Evolutionary conservation across 1,140 invertebrate species (phyloP).

Genomic region (Orussus abietinus): DNA sequence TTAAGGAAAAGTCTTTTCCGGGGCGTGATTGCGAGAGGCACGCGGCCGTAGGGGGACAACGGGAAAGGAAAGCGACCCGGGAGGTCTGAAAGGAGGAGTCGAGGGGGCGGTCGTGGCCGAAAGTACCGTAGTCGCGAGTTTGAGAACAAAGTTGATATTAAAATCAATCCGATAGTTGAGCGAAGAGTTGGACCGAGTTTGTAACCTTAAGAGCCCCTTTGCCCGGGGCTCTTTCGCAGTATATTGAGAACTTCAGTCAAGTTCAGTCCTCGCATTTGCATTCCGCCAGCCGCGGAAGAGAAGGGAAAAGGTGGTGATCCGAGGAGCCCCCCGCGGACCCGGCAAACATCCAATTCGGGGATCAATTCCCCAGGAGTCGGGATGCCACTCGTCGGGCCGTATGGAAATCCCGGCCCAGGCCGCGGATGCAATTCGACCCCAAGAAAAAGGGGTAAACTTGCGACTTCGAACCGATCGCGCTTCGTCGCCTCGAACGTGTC

Average conservation of each 20-base stretch:
- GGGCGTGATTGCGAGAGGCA: no score
- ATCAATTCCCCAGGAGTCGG: neutral
- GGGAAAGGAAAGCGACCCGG: no score
- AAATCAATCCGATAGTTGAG: slow-evolving; percentile 45
- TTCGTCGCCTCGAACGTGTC: no score
- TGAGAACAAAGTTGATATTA: slow-evolving; percentile 47
- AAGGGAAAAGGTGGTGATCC: slow-evolving; percentile 18
- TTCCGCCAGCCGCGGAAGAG: slow-evolving; percentile 20
- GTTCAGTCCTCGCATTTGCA: slow-evolving; percentile 42
- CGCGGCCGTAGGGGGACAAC: no score
- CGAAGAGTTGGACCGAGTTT: slow-evolving; percentile 38
- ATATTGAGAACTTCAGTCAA: slow-evolving; percentile 45
- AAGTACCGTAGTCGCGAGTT: slow-evolving; percentile 26
- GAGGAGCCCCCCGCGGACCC: neutral
- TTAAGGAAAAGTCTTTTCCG: no score
- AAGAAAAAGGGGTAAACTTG: no score
- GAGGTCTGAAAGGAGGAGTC: neutral
- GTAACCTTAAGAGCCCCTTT: slow-evolving; percentile 38
- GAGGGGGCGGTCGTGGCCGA: slow-evolving; percentile 6
- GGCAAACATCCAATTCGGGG: neutral
- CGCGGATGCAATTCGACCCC: no score
- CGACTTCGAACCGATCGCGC: no score
- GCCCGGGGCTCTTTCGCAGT: slow-evolving; percentile 18
- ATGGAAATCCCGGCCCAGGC: no score
- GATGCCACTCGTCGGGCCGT: no score